Conservation (phyloP, 1,140 invertebrate genomes). For the Nasonia giraulti region DNA sequence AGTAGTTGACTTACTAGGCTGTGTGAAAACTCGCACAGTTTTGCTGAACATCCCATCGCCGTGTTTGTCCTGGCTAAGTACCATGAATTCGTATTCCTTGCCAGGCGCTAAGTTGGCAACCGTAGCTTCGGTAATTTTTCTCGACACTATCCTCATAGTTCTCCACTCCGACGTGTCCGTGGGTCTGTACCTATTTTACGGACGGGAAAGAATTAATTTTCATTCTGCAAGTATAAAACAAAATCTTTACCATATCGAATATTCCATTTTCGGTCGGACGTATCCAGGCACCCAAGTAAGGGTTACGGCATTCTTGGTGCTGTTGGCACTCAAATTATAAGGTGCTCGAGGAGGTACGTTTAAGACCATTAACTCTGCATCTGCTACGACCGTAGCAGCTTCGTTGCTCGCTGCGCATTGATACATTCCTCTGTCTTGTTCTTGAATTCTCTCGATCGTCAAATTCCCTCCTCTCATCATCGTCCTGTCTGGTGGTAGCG, state of each 20-base stretch:
- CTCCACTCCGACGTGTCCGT: conserved; percentile 85
- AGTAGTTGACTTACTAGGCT: conserved; percentile 66
- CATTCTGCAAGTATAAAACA: background rate
- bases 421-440: conserved; percentile 92
- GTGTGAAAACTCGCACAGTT: conserved; percentile 84
- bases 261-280: conserved; percentile 86
- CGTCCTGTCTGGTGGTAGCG: conserved; percentile 82
- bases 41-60: conserved; percentile 95
- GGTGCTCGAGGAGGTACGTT: conserved; percentile 92
- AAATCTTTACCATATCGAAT: conserved; percentile 83
- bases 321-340: conserved; percentile 89
- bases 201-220: background rate
- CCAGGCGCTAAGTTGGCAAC: conserved; percentile 85
- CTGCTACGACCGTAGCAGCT: conserved; percentile 90
- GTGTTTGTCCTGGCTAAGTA: conserved; percentile 88
- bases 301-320: conserved; percentile 85
- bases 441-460: conserved; percentile 86
- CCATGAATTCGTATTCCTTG: conserved; percentile 92
- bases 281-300: conserved; percentile 92
- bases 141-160: conserved; percentile 80
- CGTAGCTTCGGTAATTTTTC: conserved; percentile 85
- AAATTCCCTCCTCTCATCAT: conserved; percentile 88
- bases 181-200: conserved; percentile 76
- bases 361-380: conserved; percentile 91
- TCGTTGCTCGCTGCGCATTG: conserved; percentile 94